A percentile compares a stretch with the other conserved stretches of the same genome.
Evolutionary conservation across 2,113 vertebrate genomes (phyloP).

Genomic region (Eptesicus fuscus): DNA sequence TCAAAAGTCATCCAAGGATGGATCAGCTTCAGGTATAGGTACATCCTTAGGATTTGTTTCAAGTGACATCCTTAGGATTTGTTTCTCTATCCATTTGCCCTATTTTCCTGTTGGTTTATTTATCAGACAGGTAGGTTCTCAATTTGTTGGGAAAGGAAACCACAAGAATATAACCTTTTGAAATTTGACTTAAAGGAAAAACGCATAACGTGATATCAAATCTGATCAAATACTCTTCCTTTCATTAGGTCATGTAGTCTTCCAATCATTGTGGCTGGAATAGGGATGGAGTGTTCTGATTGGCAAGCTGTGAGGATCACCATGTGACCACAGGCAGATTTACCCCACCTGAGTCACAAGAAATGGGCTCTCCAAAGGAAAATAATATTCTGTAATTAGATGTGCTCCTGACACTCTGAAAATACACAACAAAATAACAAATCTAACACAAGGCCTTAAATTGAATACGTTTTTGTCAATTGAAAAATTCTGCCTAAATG

Average conservation of each 20-base stretch:
- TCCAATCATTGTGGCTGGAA: background rate
- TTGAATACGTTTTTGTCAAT: background rate
- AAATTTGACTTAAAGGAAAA: background rate
- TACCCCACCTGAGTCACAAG: background rate
- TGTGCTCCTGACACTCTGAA: background rate
- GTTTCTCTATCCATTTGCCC: background rate
- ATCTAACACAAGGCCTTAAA: background rate
- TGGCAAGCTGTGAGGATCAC: background rate
- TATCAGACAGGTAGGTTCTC: background rate
- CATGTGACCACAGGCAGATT: background rate
- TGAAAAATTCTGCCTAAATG: background rate
- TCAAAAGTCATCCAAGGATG: background rate
- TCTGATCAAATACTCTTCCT: background rate
- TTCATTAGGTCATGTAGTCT: background rate
- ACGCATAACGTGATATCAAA: background rate
- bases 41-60: background rate
- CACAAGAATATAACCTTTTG: background rate
- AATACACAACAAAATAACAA: background rate
- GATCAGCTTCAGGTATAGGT: background rate
- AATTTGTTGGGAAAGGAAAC: background rate
- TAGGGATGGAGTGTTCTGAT: background rate
- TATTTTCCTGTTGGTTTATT: background rate
- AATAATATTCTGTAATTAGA: background rate
- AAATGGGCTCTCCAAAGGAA: background rate
- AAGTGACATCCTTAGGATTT: background rate